Base-by-base conservation (phyloP, 2,888 invertebrate genomes). In the Lumbricus terrestris region DNA sequence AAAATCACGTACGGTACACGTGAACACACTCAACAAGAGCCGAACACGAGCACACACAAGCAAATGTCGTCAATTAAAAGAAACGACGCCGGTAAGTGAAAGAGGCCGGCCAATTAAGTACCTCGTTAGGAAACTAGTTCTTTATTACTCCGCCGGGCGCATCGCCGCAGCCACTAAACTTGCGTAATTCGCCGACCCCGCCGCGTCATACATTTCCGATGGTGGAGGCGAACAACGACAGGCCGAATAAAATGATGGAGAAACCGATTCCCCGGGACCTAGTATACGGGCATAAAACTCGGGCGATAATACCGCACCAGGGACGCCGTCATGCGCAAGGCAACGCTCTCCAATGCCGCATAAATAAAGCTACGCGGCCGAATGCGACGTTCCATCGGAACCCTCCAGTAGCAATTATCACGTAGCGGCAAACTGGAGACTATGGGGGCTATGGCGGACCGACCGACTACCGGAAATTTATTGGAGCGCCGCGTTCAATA, bases 351-450 rank as follows among this genome's bases (percentile, higher is more conserved):
- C n/a, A 69, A 69, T 69, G 69, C 69, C 29, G 69, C 69, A 69
- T 69, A 69, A 69, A 69, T 69, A 69, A 69, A 69, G 29, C 47
- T 47, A 6, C 23, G 47, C 47, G 47, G 47, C 6, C 23, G 47
- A 23, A 8, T 47, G 23, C 69, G 69, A 69, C 69, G 69, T 69
- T 69, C 69, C 69, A 69, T 69, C 69, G 69, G 69, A 69, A 13
- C 69, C 69, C n/a, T 69, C 69, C 69, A 69, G 29, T 8, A 29
- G 69, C 69, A 69, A 69, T 69, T 69, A 69, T 69, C 29, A 69
- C 69, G 69, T n/a, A 69, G n/a, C 69, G 69, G 69, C 69, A 69
- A 69, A 69, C 69, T n/a, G 69, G 69, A n/a, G 69, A 69, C 69
- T 40, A 40, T 15, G 6, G 40, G n/a, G 47, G 47, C 69, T n/a